These are phyloP conservation scores for Watsonalla binaria DNA, from an alignment of 2,888 invertebrate genomes.

Conservation along the genomic window DNA sequence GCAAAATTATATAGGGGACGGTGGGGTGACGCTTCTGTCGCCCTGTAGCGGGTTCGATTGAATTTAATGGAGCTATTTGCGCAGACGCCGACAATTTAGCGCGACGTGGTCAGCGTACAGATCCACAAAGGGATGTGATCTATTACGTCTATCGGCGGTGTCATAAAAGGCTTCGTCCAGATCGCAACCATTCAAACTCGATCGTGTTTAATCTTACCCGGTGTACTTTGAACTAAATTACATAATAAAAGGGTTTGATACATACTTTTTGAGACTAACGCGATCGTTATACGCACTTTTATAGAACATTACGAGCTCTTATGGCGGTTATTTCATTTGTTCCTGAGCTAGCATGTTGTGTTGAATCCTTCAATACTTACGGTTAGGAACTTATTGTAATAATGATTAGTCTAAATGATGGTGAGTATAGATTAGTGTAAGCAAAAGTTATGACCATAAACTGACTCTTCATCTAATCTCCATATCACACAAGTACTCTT, in stretches of 20 bases:
- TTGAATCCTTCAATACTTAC: too few relatives aligned
- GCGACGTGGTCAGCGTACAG: slow-evolving; percentile 48
- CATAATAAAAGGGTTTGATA: neutral
- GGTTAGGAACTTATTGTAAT: too few relatives aligned
- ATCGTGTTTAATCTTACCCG: neutral
- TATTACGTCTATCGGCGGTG: slow-evolving; percentile 33
- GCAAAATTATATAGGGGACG: slow-evolving; percentile 61
- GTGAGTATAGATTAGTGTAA: too few relatives aligned
- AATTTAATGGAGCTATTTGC: slow-evolving; percentile 68
- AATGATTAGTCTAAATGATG: too few relatives aligned
- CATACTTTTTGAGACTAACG: neutral
- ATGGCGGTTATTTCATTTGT: too few relatives aligned
- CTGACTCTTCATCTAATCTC: too few relatives aligned
- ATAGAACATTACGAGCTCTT: too few relatives aligned
- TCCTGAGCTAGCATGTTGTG: too few relatives aligned
- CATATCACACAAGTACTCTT: too few relatives aligned
- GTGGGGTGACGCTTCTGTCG: slow-evolving; percentile 60
- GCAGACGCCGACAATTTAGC: slow-evolving; percentile 52
- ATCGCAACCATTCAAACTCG: neutral
- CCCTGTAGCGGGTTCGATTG: slow-evolving; percentile 50
- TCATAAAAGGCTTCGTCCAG: slow-evolving; percentile 25
- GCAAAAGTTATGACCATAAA: too few relatives aligned
- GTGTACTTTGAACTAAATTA: neutral
- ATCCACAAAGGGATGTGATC: slow-evolving; percentile 25
- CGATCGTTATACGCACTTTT: too few relatives aligned